Conservation (phyloP, 1,140 invertebrate genomes). For the Uloborus diversus region DNA sequence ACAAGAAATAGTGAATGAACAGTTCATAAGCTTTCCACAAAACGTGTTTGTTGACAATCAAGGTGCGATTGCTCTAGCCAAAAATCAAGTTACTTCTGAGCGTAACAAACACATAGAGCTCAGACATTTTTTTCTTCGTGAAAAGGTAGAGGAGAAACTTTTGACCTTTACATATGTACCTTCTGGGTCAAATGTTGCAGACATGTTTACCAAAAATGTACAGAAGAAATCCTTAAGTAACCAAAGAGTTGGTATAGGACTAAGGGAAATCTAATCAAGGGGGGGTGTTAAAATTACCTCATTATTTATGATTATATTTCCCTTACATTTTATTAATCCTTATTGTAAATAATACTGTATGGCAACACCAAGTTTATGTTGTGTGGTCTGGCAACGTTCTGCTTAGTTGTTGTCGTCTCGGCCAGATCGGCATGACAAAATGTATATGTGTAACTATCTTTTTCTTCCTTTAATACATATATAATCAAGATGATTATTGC, state of each 20-base stretch:
- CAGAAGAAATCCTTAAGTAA: not conserved
- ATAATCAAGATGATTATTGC: too few relatives aligned
- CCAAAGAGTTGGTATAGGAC: not conserved
- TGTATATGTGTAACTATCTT: too few relatives aligned
- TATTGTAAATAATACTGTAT: too few relatives aligned
- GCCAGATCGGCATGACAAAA: too few relatives aligned
- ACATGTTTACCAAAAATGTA: not conserved
- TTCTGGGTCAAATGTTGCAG: not conserved
- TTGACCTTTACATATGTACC: not conserved
- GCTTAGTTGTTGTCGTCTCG: too few relatives aligned
- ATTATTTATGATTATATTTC: too few relatives aligned
- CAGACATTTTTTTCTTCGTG: not conserved
- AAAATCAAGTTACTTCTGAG: not conserved
- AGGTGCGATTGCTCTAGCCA: not conserved
- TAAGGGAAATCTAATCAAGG: conserved; percentile 1
- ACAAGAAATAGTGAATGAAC: conserved; percentile 1
- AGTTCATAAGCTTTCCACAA: not conserved
- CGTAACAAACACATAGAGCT: not conserved
- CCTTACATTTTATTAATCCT: too few relatives aligned
- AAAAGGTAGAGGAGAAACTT: not conserved
- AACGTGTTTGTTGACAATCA: conserved; percentile 5
- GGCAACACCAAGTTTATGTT: too few relatives aligned
- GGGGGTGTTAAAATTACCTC: too few relatives aligned
- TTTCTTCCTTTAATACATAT: too few relatives aligned
- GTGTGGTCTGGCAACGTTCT: too few relatives aligned